A percentile compares a stretch with the other conserved stretches of the same genome.
Evolutionary conservation across 2,113 vertebrate species (phyloP).

Genomic region (Anarrhichthys ocellatus): DNA sequence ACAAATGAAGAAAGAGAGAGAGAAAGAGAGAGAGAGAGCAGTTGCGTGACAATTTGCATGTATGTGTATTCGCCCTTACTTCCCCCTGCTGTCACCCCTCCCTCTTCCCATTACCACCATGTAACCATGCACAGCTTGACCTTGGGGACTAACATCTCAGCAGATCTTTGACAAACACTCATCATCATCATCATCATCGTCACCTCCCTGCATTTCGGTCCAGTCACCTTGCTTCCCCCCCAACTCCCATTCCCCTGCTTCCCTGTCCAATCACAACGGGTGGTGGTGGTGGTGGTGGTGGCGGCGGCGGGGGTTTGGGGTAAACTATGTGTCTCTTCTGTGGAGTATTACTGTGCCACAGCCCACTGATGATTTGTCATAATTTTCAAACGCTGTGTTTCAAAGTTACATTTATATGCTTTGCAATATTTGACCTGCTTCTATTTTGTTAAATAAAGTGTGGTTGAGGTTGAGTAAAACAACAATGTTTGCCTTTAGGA

Average conservation of each 20-base stretch:
- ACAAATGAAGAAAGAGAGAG: neutral
- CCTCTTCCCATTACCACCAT: neutral
- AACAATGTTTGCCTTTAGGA: conserved; percentile 39
- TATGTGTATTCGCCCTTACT: conserved; percentile 13
- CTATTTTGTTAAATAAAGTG: conserved; percentile 87
- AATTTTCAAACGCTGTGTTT: conserved; percentile 79
- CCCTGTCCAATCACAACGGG: conserved; percentile 37
- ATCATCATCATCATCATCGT: conserved; percentile 13
- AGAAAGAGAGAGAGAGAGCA: conserved; percentile 11
- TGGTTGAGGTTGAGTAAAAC: conserved; percentile 84
- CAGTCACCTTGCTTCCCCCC: conserved; percentile 1
- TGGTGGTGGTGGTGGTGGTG: neutral
- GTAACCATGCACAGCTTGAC: conserved; percentile 44
- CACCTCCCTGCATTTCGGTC: conserved; percentile 23
- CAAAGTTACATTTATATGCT: conserved; percentile 85
- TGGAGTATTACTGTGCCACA: conserved; percentile 79
- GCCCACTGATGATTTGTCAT: conserved; percentile 80
- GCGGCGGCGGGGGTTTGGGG: conserved; percentile 18
- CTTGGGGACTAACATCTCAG: conserved; percentile 56
- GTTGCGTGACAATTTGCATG: conserved; percentile 55
- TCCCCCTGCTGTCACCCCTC: neutral
- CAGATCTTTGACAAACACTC: conserved; percentile 54
- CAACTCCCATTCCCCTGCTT: neutral
- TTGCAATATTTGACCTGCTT: conserved; percentile 86
- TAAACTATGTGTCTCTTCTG: conserved; percentile 68